A percentile compares a stretch with the other conserved stretches of the same genome.
These are phyloP conservation scores for Harlomillsia oculata DNA, from an alignment of 1,140 invertebrate species.

Conservation along the genomic window DNA sequence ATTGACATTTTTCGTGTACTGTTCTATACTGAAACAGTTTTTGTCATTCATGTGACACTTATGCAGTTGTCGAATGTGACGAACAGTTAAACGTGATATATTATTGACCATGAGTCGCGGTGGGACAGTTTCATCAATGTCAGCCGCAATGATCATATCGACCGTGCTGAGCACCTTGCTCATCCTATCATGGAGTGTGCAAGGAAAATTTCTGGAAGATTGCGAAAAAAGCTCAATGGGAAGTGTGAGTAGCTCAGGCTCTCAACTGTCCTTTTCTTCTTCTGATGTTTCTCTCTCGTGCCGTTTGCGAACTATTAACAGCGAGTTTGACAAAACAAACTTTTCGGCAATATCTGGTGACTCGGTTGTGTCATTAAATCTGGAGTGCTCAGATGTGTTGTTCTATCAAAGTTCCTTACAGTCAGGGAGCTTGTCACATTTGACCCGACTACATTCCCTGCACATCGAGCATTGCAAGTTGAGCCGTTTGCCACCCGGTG, in stretches of 20 bases:
- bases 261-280: constrained; percentile 8
- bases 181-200: too few species aligned
- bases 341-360: constrained; percentile 75
- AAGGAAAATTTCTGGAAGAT: constrained; percentile 29
- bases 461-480: constrained; percentile 77
- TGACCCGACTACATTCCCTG: constrained; percentile 63
- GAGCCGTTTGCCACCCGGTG: constrained; percentile 59
- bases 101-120: too few species aligned
- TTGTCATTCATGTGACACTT: too few species aligned
- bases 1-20: too few species aligned
- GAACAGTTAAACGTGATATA: too few species aligned
- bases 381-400: constrained; percentile 65
- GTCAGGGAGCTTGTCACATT: constrained; percentile 65
- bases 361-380: constrained; percentile 65
- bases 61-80: too few species aligned
- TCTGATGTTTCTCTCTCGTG: constrained; percentile 64
- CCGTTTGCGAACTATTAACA: constrained; percentile 65
- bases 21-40: too few species aligned
- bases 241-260: constrained; percentile 5
- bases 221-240: constrained; percentile 22
- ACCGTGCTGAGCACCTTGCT: too few species aligned
- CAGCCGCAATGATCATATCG: too few species aligned
- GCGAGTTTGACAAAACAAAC: constrained; percentile 73
- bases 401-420: constrained; percentile 61
- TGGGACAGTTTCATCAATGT: too few species aligned